phyloP scores from a whole-genome alignment of 1,140 invertebrate species.

The Lucilia sericata region DNA sequence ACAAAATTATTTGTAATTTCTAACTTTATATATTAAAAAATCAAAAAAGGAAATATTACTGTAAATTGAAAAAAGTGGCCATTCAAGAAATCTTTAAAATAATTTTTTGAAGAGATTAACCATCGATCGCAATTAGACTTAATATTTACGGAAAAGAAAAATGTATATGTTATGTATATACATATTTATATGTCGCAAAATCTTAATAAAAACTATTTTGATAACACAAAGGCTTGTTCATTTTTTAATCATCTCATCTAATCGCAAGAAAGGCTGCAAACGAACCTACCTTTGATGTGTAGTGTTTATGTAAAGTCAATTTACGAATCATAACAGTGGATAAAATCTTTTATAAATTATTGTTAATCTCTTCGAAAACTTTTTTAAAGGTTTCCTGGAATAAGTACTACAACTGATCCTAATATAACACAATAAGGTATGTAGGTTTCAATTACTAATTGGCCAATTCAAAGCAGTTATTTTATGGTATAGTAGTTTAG shows the following conservation, averaged over 20 bases:
- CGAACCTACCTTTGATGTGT: slow-evolving; percentile 36
- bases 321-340: not conserved
- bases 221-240: slow-evolving; percentile 68
- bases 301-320: not conserved
- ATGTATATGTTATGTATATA: not conserved
- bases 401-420: slow-evolving; percentile 68
- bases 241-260: slow-evolving; percentile 69
- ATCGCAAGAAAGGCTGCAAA: slow-evolving; percentile 65
- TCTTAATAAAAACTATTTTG: slow-evolving; percentile 47
- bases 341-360: slow-evolving; percentile 14
- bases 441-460: not conserved
- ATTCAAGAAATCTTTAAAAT: slow-evolving; percentile 50
- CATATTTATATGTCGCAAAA: not conserved
- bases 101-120: slow-evolving; percentile 50
- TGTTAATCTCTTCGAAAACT: slow-evolving; percentile 66
- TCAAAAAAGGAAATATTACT: not conserved
- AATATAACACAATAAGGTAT: slow-evolving; percentile 59
- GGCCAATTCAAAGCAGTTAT: not conserved
- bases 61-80: slow-evolving; percentile 48
- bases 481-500: not conserved
- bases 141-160: not conserved
- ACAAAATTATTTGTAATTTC: slow-evolving; percentile 45
- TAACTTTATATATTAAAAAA: slow-evolving; percentile 28
- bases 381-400: slow-evolving; percentile 67
- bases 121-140: slow-evolving; percentile 20